Conservation (phyloP, 2,113 vertebrate genomes). For the Dascyllus trimaculatus region DNA sequence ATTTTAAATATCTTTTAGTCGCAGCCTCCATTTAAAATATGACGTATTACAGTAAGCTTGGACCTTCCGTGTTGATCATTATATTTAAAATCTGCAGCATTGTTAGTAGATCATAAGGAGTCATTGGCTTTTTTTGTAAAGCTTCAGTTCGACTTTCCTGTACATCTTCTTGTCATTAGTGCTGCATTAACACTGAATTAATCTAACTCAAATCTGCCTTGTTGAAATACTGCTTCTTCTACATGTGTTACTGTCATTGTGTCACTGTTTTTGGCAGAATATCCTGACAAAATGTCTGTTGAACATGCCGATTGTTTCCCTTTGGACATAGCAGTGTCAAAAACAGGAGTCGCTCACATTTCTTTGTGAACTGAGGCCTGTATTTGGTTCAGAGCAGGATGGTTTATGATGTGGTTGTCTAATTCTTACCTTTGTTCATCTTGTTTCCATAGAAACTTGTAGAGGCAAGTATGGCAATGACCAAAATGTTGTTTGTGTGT, state of each 20-base stretch:
- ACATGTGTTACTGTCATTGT: constrained; percentile 17
- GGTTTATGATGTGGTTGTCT: constrained; percentile 68
- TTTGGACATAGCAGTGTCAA: constrained; percentile 11
- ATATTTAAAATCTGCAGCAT: too few relatives aligned
- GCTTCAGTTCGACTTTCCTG: constrained; percentile 74
- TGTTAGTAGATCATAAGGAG: not conserved
- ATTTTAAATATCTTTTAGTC: not conserved
- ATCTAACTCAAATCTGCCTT: constrained; percentile 14
- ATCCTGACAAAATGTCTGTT: constrained; percentile 19
- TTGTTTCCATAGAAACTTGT: constrained; percentile 97
- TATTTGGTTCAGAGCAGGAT: constrained; percentile 41
- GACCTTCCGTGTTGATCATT: too few relatives aligned
- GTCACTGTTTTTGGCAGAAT: constrained; percentile 34
- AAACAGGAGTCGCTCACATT: constrained; percentile 32
- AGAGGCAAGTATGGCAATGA: constrained; percentile 94
- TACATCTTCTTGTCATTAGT: constrained; percentile 16
- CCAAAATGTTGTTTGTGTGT: constrained; percentile 80
- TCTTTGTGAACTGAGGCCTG: constrained; percentile 50
- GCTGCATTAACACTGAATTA: constrained; percentile 5
- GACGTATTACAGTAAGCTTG: not conserved
- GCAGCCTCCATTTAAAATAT: not conserved
- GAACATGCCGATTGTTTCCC: constrained; percentile 26
- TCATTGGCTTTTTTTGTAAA: constrained; percentile 70
- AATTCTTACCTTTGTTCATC: constrained; percentile 89
- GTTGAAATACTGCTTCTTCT: constrained; percentile 23